Conservation (phyloP, 2,797 vertebrate species). For the Microcaecilia unicolor region DNA sequence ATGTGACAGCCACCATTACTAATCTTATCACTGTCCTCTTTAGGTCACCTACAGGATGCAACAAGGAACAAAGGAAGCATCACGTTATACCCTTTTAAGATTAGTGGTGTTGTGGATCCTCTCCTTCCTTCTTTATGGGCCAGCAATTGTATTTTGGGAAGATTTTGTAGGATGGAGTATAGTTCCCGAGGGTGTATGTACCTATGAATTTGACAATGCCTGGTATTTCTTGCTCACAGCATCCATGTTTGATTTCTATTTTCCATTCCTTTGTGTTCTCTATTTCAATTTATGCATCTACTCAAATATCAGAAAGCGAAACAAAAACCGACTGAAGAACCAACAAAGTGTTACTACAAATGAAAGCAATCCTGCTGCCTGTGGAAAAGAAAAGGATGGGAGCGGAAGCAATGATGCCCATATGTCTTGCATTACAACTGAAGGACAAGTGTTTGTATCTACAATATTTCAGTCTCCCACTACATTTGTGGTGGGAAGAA, state of each 20-base stretch:
- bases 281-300: slow-evolving; percentile 77
- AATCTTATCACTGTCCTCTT: no score
- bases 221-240: slow-evolving; percentile 71
- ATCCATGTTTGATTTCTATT: slow-evolving; percentile 68
- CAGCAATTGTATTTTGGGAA: slow-evolving; percentile 69
- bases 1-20: no score
- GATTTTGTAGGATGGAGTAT: slow-evolving; percentile 46
- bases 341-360: no score
- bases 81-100: neutral
- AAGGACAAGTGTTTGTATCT: no score
- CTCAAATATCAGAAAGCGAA: slow-evolving; percentile 61
- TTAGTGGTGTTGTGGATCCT: slow-evolving; percentile 34
- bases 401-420: no score
- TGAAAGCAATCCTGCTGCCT: no score
- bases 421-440: no score
- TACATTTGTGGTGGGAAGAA: no score
- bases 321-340: slow-evolving; percentile 30
- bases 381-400: no score
- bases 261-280: slow-evolving; percentile 63
- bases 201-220: slow-evolving; percentile 68
- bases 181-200: slow-evolving; percentile 62
- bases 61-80: no score
- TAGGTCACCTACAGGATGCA: no score
- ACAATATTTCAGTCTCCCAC: no score
- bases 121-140: slow-evolving; percentile 65